Base-by-base conservation (phyloP, 2,113 vertebrate genomes). In the Xiphias gladius region DNA sequence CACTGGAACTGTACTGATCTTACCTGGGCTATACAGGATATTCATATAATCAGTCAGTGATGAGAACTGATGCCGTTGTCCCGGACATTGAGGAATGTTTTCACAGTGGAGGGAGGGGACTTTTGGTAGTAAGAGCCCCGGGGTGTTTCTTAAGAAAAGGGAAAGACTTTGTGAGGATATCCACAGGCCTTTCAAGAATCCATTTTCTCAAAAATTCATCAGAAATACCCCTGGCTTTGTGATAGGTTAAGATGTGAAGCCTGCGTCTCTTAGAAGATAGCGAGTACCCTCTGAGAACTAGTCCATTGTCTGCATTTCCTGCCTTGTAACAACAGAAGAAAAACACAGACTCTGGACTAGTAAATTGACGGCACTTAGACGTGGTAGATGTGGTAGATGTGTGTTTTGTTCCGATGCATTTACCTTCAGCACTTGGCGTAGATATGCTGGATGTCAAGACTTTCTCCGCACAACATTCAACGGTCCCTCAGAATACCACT, bases 251-350 rank as follows among this genome's bases (percentile, higher is more conserved):
- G 52, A 84, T 57, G 83, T 72, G 78, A 74, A 88, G 83, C 83
- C 83, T 43, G 71, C 30, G 17, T 87, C 87, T 87, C 68, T 84
- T 89, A 76, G 78, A 88, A 26, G 81, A 72, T 83, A 82, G 82
- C 41, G 59, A 91, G 88, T 85, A 77, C 80, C 77, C 82, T 89
- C 85, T 79, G 48, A 78, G 76, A 81, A 84, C 90, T 83, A 84
- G 81, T 89, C 88, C 83, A 86, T 87, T 79, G 86, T 89, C 91
- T 89, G 90, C 76, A 58, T 88, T 89, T 90, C 74, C 86, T 93
- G 89, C 92, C 92, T 92, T 94, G 58, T 74, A 77, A 88, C 79
- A 84, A 76, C 78, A 80, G 59, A 1, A 82, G 92, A 91, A 89
- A 92, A 90, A 82, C 72, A 85, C 91, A 88, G 84, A 90, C 90